phyloP scores from a whole-genome alignment of 2,888 invertebrate genomes.

The Microdon myrmicae region DNA sequence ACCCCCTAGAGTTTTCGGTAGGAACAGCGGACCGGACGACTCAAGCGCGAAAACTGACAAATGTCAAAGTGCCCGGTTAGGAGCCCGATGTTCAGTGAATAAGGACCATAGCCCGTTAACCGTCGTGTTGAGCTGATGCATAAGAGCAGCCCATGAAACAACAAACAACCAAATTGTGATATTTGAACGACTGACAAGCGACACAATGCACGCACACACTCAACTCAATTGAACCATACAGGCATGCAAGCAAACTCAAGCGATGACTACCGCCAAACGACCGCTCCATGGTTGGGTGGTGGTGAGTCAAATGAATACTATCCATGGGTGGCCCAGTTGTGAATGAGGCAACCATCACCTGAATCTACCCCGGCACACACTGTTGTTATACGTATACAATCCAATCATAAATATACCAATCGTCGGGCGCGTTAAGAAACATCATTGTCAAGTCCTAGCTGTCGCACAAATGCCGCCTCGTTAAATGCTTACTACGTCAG shows the following conservation, averaged over 20 bases:
- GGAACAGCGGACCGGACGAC: constrained; percentile 12
- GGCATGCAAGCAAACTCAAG: no score
- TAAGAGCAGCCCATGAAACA: constrained; percentile 20
- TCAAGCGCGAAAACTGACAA: constrained; percentile 37
- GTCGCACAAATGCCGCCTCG: no score
- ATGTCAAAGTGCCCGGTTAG: constrained; percentile 27
- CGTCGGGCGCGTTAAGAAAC: no score
- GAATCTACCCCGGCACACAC: constrained; percentile 20
- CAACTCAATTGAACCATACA: constrained; percentile 9
- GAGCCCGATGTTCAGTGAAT: constrained; percentile 24
- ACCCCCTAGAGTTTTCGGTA: constrained; percentile 8
- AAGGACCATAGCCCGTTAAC: constrained; percentile 16
- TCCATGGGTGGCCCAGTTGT: constrained; percentile 23
- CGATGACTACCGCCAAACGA: no score
- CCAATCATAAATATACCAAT: no score
- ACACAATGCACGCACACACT: constrained; percentile 5
- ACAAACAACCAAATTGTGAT: constrained; percentile 20
- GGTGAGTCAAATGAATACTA: constrained; percentile 20
- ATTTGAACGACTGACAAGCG: constrained; percentile 4
- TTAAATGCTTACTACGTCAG: background rate
- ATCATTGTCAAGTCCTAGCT: no score
- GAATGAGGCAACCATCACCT: constrained; percentile 23
- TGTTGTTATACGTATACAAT: no score
- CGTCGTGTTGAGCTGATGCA: no score
- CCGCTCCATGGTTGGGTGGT: no score